Conservation (phyloP, 2,888 invertebrate genomes). For the Lasioglossum calceatum region DNA sequence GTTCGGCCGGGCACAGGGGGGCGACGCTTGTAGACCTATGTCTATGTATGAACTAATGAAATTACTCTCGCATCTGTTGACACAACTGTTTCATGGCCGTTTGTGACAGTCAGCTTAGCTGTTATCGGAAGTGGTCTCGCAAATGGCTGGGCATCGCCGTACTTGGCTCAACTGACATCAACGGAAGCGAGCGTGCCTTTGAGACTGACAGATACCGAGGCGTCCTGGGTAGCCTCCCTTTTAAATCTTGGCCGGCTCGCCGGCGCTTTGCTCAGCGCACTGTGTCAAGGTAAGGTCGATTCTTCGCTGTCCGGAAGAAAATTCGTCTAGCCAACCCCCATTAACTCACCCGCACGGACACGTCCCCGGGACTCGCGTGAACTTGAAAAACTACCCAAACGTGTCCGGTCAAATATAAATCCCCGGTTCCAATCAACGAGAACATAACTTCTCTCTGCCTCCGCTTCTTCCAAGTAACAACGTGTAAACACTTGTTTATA, state of each 20-base stretch:
- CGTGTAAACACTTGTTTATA: neutral
- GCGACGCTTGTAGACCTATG: slow-evolving; percentile 12
- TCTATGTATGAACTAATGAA: slow-evolving; percentile 56
- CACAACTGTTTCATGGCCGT: slow-evolving; percentile 61
- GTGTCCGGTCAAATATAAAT: neutral
- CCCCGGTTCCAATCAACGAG: neutral
- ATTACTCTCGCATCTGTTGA: slow-evolving; percentile 58
- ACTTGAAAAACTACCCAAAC: slow-evolving; percentile 9
- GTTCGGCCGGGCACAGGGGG: slow-evolving; percentile 19
- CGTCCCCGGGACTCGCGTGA: neutral
- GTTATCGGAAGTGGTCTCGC: slow-evolving; percentile 78
- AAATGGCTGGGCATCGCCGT: slow-evolving; percentile 82
- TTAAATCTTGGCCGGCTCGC: slow-evolving; percentile 79
- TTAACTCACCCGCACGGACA: neutral
- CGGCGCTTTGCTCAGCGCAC: slow-evolving; percentile 77
- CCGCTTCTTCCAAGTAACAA: neutral
- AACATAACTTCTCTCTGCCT: neutral
- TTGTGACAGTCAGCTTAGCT: slow-evolving; percentile 74
- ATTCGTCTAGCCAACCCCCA: slow-evolving; percentile 19
- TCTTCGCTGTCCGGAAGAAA: slow-evolving; percentile 32
- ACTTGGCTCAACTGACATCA: slow-evolving; percentile 79
- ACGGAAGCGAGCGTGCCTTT: slow-evolving; percentile 68
- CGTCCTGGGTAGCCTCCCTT: slow-evolving; percentile 81
- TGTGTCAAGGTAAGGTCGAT: slow-evolving; percentile 76
- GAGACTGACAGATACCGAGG: slow-evolving; percentile 76